These are phyloP conservation scores for Imbricaverruca yamaguchii DNA, from an alignment of 2,888 invertebrate genomes.

Conservation along the genomic window DNA sequence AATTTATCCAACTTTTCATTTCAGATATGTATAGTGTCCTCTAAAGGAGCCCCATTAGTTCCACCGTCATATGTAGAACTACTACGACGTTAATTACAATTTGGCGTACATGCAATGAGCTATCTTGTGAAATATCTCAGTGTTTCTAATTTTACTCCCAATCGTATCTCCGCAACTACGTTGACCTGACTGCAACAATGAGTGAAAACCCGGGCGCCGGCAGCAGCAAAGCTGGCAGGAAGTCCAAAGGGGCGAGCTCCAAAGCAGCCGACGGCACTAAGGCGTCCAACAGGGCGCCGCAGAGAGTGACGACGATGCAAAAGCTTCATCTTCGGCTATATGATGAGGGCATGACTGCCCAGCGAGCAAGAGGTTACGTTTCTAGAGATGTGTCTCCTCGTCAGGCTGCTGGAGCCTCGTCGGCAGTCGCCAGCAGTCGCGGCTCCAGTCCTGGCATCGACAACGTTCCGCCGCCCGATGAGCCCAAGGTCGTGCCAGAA, in stretches of 20 bases:
- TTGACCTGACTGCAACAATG: too few species aligned
- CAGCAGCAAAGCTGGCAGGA: neutral
- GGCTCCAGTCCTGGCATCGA: constrained; percentile 8
- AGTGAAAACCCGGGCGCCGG: too few species aligned
- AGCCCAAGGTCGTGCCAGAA: neutral
- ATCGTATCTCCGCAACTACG: too few species aligned
- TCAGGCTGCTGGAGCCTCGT: too few species aligned
- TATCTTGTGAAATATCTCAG: too few species aligned
- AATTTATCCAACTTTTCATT: too few species aligned
- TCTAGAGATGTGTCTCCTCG: neutral
- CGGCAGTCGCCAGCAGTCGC: neutral
- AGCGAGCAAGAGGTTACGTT: neutral
- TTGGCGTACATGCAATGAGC: too few species aligned
- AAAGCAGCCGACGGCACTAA: neutral
- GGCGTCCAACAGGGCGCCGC: neutral
- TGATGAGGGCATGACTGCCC: neutral
- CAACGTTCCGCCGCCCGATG: neutral
- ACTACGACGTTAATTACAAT: too few species aligned
- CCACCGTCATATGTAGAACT: too few species aligned
- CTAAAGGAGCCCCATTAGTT: too few species aligned
- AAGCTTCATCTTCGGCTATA: neutral
- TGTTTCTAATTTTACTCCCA: too few species aligned
- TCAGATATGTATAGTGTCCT: too few species aligned
- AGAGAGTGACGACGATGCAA: neutral
- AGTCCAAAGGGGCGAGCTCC: neutral